These are phyloP conservation scores for Gallinago jamesoni DNA, from an alignment of 2,113 vertebrate genomes.

Conservation along the genomic window DNA sequence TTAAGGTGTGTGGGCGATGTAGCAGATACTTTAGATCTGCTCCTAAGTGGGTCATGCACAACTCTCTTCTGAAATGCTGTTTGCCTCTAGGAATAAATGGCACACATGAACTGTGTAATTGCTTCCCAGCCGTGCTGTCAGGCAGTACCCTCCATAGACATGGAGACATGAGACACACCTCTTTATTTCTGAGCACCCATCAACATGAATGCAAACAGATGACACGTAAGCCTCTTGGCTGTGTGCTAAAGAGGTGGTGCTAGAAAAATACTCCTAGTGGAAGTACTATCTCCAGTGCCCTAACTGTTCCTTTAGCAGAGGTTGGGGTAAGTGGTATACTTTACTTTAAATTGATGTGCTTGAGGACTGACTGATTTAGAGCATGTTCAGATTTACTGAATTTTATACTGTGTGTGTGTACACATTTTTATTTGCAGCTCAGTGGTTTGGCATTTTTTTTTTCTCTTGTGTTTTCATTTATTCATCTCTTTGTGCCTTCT, in stretches of 20 bases:
- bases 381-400: neutral
- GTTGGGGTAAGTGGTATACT: slow-evolving; percentile 42
- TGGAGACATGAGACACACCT: slow-evolving; percentile 49
- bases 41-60: neutral
- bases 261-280: slow-evolving; percentile 37
- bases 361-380: neutral
- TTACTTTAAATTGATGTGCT: neutral
- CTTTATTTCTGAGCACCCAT: slow-evolving; percentile 47
- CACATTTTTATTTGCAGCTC: neutral
- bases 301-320: slow-evolving; percentile 40
- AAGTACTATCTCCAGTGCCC: neutral
- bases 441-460: neutral
- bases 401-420: neutral
- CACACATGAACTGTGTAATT: neutral
- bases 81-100: slow-evolving; percentile 10
- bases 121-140: neutral
- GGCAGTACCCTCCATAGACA: neutral
- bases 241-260: slow-evolving; percentile 56
- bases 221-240: slow-evolving; percentile 51
- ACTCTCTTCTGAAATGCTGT: slow-evolving; percentile 2
- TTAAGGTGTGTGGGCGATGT: neutral
- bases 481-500: neutral
- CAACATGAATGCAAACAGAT: slow-evolving; percentile 54
- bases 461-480: neutral
- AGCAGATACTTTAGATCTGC: neutral